These are phyloP conservation scores for Rugalucina vietnamica DNA, from an alignment of 2,888 invertebrate genomes.

Conservation along the genomic window DNA sequence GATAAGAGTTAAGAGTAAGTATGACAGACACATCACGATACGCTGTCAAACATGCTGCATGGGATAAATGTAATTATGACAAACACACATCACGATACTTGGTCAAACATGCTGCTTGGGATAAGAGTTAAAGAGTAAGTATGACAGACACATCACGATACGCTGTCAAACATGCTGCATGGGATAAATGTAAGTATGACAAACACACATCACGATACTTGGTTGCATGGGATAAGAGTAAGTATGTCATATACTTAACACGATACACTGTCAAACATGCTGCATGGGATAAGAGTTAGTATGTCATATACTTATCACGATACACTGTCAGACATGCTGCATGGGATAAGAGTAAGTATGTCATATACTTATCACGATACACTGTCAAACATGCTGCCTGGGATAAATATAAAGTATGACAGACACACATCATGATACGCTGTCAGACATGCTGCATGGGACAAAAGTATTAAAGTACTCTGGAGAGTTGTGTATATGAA, in stretches of 20 bases:
- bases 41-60: constrained; percentile 80
- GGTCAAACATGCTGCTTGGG: constrained; percentile 77
- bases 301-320: constrained; percentile 77
- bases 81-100: no score
- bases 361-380: constrained; percentile 77
- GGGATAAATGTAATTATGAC: constrained; percentile 78
- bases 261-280: constrained; percentile 81
- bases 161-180: constrained; percentile 80
- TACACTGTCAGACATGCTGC: constrained; percentile 81
- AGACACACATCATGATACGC: constrained; percentile 78
- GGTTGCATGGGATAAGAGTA: constrained; percentile 78
- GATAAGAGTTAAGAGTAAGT: no score
- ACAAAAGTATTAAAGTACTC: no score
- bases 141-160: constrained; percentile 78
- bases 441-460: constrained; percentile 79
- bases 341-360: constrained; percentile 79
- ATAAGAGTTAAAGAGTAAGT: no score
- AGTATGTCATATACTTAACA: constrained; percentile 79
- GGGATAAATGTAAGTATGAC: constrained; percentile 79
- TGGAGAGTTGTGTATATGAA: no score
- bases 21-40: constrained; percentile 80
- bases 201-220: no score
- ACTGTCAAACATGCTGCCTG: constrained; percentile 80
- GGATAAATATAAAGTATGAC: constrained; percentile 79
- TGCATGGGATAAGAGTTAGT: constrained; percentile 79